phyloP scores from a whole-genome alignment of 2,797 vertebrate genomes.

The Argya squamiceps region DNA sequence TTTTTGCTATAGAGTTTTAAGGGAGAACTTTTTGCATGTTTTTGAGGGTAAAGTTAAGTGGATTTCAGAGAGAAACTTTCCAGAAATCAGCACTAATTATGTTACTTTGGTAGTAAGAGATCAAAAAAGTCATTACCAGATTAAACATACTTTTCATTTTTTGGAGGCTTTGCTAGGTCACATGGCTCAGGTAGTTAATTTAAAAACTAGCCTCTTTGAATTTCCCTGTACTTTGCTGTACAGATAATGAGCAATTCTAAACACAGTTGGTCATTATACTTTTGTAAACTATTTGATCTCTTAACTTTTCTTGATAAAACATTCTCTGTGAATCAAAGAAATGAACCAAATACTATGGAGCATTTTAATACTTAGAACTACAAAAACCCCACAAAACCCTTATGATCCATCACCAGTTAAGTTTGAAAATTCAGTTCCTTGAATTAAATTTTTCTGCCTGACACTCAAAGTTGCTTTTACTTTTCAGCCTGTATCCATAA shows the following conservation, averaged over 20 bases:
- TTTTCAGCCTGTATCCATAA: not conserved
- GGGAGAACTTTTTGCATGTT: not conserved
- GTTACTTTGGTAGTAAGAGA: not conserved
- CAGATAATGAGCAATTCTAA: not conserved
- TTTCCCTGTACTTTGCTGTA: not conserved
- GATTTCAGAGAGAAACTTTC: not conserved
- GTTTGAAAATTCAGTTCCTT: not conserved
- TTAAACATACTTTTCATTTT: slow-evolving; percentile 42
- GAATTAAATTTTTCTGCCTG: not conserved
- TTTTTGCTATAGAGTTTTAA: not conserved
- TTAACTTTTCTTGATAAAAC: not conserved
- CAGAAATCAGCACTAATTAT: not conserved
- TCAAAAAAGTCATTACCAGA: not conserved
- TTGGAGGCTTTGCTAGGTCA: slow-evolving; percentile 24
- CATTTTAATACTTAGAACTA: not conserved
- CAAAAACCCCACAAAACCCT: not conserved
- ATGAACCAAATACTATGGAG: not conserved
- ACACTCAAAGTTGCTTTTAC: not conserved
- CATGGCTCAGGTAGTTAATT: not conserved
- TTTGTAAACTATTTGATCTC: not conserved
- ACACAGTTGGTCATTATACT: not conserved
- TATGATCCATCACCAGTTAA: not conserved
- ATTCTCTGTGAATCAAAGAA: not conserved
- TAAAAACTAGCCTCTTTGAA: not conserved
- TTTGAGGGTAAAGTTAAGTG: not conserved